Evolutionary conservation across 2,797 vertebrate genomes (phyloP).

Genomic region (Sylvilagus floridanus): DNA sequence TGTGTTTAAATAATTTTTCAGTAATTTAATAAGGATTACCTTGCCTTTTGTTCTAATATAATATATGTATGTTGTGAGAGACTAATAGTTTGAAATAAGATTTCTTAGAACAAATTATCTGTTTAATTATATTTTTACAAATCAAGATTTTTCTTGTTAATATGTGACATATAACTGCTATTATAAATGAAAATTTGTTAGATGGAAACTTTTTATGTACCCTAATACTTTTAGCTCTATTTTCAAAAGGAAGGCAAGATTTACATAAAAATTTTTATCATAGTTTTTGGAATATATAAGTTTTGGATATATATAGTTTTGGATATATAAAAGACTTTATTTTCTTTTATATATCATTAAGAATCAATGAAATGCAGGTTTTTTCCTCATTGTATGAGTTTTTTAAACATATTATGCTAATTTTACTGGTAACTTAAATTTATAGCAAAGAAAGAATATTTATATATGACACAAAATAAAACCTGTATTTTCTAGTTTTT

Average conservation of each 20-base stretch:
- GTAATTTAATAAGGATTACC: background rate
- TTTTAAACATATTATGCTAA: conserved; percentile 20
- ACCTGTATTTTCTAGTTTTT: conserved; percentile 6
- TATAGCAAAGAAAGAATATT: background rate
- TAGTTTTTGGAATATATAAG: background rate
- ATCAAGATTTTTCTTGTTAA: background rate
- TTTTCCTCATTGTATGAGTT: background rate
- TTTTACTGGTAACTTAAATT: background rate
- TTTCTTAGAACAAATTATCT: background rate
- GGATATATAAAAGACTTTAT: background rate
- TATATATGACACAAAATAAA: background rate
- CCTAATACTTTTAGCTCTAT: background rate
- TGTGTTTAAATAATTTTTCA: conserved; percentile 7
- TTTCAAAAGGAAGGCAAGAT: conserved; percentile 39
- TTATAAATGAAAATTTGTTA: conserved; percentile 12
- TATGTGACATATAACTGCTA: background rate
- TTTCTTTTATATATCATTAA: background rate
- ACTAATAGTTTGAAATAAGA: conserved; percentile 37
- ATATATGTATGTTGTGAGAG: background rate
- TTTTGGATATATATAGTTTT: no score
- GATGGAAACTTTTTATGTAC: background rate
- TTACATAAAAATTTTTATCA: conserved; percentile 13
- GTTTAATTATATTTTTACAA: background rate
- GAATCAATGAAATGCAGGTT: background rate
- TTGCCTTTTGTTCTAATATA: conserved; percentile 46